Base-by-base conservation (phyloP, 2,797 vertebrate species). In the Carduelis carduelis region DNA sequence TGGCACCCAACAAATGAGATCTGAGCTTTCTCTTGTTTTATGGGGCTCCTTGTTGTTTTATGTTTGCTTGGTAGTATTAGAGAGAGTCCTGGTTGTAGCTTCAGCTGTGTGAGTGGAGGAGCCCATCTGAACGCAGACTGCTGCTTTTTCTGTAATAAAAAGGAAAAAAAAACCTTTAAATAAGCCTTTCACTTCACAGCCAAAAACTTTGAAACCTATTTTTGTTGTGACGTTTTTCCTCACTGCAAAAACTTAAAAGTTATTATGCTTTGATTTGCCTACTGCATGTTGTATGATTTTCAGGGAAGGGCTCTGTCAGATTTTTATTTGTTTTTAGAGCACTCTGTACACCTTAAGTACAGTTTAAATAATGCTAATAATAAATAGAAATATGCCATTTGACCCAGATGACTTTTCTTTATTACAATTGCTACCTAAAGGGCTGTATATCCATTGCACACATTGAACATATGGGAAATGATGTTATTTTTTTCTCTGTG, bases 391-490 rank as follows among this genome's bases (percentile, higher is more conserved):
- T 68, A 55, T 72, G 83, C 92, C 79, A 85, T 93, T 93, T 96
- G 96, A 96, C 92, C 95, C 60, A 87, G 53, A 77, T 89, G 90
- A 96, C 93, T 94, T 93, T 93, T 95, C 68, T 71, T 93, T 94
- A 90, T 95, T 93, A 65, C 28, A 93, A 64, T 89, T 96, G 89
- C 89, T 94, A 92, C 87, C 82, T 94, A 78, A 91, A 94, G 92
- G 89, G 82, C 84, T 89, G 35, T 83, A 87, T 91, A 93, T 87
- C 82, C 55, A 68, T 92, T 97, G 90, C 6, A 14, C 47, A 69
- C 50, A 61, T 41, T 61, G 84, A 96, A 23, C 95, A 91, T 96
- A 92, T 87, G 93, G 93, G 65, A 93, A 93, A 93, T 60, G 4
- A 46, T 87, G 50, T 47, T 60, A 46, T 93, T 87, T 91, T 96